phyloP scores from a whole-genome alignment of 2,888 invertebrate genomes.

The Tridacna crocea region DNA sequence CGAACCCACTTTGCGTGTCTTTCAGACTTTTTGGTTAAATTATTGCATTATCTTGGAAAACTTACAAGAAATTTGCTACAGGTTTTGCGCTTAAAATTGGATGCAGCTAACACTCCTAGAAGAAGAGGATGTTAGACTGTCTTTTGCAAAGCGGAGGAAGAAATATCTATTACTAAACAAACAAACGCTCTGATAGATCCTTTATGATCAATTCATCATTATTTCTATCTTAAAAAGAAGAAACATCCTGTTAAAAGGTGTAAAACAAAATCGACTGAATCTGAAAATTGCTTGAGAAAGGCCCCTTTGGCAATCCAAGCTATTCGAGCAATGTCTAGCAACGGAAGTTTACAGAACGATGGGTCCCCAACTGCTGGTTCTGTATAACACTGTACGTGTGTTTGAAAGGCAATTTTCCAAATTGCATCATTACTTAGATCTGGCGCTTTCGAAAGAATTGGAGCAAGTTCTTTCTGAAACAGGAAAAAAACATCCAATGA shows the following conservation, averaged over 20 bases:
- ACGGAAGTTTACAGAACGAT: slow-evolving; percentile 41
- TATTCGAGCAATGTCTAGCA: slow-evolving; percentile 34
- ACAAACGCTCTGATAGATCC: not conserved
- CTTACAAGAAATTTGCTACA: no score
- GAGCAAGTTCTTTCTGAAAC: slow-evolving; percentile 41
- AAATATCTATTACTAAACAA: not conserved
- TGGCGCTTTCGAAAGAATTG: slow-evolving; percentile 7
- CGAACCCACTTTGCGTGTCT: no score
- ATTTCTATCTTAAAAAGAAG: not conserved
- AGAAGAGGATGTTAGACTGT: no score
- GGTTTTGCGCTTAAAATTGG: no score
- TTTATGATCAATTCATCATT: not conserved
- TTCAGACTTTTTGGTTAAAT: no score
- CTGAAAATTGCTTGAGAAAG: not conserved
- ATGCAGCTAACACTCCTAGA: no score
- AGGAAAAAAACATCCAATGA: not conserved
- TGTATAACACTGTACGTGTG: slow-evolving; percentile 43
- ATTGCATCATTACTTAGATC: slow-evolving; percentile 30
- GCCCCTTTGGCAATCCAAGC: slow-evolving; percentile 42
- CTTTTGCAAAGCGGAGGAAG: no score
- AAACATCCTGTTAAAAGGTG: not conserved
- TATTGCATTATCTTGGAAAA: no score
- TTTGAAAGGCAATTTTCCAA: slow-evolving; percentile 34
- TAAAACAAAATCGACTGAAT: not conserved
- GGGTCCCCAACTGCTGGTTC: slow-evolving; percentile 31